These are phyloP conservation scores for Calliopsis andreniformis DNA, from an alignment of 1,140 invertebrate species.

Conservation along the genomic window DNA sequence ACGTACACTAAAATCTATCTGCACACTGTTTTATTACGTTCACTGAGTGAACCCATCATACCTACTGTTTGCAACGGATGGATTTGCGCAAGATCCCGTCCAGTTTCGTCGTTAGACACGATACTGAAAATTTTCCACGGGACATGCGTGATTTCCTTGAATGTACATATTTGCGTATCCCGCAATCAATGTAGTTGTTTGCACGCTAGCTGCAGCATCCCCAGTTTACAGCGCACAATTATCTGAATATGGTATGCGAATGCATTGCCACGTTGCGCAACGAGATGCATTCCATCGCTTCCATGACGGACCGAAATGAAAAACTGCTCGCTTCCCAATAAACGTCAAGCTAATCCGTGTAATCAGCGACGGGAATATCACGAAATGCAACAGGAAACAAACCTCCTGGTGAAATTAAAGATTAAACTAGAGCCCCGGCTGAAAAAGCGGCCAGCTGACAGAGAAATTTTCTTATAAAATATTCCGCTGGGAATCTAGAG, in stretches of 20 bases:
- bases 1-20: too few species aligned
- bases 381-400: not conserved
- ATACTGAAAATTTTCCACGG: not conserved
- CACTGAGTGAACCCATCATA: too few species aligned
- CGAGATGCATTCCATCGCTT: not conserved
- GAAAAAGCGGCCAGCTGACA: not conserved
- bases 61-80: not conserved
- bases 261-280: not conserved
- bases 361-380: conserved; percentile 1
- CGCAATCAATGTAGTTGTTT: conserved; percentile 39
- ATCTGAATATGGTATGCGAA: conserved; percentile 7
- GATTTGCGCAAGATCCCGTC: not conserved
- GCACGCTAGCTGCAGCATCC: conserved; percentile 20
- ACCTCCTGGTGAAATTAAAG: conserved; percentile 1
- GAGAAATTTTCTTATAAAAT: not conserved
- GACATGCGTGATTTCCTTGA: conserved; percentile 26
- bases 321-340: conserved; percentile 21
- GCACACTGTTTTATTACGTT: too few species aligned
- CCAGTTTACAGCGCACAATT: conserved; percentile 18
- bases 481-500: not conserved
- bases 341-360: conserved; percentile 29
- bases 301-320: conserved; percentile 7
- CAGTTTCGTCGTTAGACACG: not conserved
- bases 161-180: conserved; percentile 40
- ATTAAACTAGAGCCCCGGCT: not conserved